phyloP scores from a whole-genome alignment of 1,140 invertebrate genomes.

The Drosophila kanapiae region DNA sequence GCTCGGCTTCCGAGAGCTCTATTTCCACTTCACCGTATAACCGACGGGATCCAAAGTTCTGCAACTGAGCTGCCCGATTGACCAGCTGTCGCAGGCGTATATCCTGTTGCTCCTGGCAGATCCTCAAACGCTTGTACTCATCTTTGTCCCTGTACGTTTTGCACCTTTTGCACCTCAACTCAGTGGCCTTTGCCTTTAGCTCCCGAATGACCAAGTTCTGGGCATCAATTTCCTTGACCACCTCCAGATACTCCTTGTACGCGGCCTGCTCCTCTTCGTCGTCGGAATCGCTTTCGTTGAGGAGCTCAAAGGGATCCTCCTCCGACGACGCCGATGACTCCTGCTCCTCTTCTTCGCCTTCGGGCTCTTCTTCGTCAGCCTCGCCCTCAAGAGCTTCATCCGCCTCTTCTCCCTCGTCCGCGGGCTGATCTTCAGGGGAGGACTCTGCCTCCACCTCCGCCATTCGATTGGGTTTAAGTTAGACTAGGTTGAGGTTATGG shows the following conservation, averaged over 20 bases:
- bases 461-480: constrained; percentile 25
- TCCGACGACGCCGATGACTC: not conserved
- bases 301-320: constrained; percentile 51
- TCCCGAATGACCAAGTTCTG: constrained; percentile 50
- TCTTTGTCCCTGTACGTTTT: constrained; percentile 25
- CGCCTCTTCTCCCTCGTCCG: not conserved
- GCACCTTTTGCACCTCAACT: constrained; percentile 28
- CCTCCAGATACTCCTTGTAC: constrained; percentile 57
- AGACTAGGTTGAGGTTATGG: not conserved
- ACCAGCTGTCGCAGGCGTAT: constrained; percentile 38
- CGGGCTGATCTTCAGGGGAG: not conserved
- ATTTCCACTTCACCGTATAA: constrained; percentile 46
- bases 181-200: constrained; percentile 11
- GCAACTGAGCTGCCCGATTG: constrained; percentile 52
- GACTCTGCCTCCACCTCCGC: constrained; percentile 10
- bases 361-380: constrained; percentile 5
- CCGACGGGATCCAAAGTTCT: constrained; percentile 57
- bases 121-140: constrained; percentile 19
- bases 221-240: constrained; percentile 55
- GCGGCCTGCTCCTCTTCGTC: constrained; percentile 47
- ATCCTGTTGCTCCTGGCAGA: constrained; percentile 51
- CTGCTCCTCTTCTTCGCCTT: constrained; percentile 5
- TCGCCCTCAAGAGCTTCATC: not conserved
- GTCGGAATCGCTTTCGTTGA: constrained; percentile 39
- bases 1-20: constrained; percentile 23